Conservation (phyloP, 2,888 invertebrate species). For the Cancer borealis region DNA sequence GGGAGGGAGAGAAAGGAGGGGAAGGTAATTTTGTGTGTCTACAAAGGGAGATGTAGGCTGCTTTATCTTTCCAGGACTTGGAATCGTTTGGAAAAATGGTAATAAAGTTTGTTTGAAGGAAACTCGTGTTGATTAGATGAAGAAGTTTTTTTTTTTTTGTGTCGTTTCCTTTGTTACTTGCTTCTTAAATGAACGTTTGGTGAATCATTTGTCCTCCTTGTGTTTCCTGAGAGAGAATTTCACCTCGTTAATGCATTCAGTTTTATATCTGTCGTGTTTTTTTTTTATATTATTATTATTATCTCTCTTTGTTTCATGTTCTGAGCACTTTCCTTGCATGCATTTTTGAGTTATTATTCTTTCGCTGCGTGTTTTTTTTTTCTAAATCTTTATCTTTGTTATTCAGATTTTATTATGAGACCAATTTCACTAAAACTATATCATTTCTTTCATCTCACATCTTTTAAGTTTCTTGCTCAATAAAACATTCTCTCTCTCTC, state of each 20-base stretch:
- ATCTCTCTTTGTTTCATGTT: not conserved
- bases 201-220: not conserved
- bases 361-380: not conserved
- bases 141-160: not conserved
- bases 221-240: not conserved
- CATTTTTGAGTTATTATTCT: not conserved
- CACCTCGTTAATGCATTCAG: not conserved
- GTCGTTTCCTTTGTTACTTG: not conserved
- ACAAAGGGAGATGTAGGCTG: not conserved
- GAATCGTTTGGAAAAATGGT: not conserved
- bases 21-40: not conserved
- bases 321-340: not conserved
- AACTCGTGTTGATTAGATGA: not conserved
- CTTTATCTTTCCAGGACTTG: not conserved
- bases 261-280: not conserved
- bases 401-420: not conserved
- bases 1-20: not conserved
- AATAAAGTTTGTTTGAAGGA: not conserved
- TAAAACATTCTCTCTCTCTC: not conserved
- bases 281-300: not conserved
- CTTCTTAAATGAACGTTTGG: not conserved
- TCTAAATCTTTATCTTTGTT: not conserved
- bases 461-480: not conserved
- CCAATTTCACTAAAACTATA: not conserved
- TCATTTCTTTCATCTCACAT: not conserved